Evolutionary conservation across 2,113 vertebrate genomes (phyloP), one percentile per base, ranked within the genome.

Genomic region (Menidia beryllina): DNA sequence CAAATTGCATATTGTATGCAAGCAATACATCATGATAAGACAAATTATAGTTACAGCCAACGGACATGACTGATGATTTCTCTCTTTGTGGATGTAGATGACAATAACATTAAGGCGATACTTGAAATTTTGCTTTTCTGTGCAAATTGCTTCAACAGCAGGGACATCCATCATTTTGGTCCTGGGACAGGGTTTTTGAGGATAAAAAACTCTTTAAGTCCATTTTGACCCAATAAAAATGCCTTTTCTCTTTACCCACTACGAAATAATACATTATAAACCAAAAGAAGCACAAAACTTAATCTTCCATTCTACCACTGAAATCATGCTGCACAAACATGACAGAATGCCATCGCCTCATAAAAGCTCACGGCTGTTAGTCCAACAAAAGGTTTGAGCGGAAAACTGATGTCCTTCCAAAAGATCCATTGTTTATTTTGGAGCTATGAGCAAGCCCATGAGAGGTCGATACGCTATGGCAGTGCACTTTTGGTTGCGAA

Each of bases 191-290:
- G 17, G 27, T 74, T 76, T 80, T 52, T 20, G 12, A 21, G 14
- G 12, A 12, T 21, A 52, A 24, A 45, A 19, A 26, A 27, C 15
- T 50, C 57, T 81, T 49, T 47, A 20, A 52, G 48, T 79, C 69
- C 26, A 62, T 77, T 83, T 88, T 81, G 68, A 77, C 84, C 85
- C 86, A 82, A 81, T 72, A 58, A 86, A 88, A 90, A 76, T 1
- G 21, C 61, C 21, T n/a, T 57, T 53, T 75, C 52, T 41, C 55
- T 43, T 79, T 67, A 83, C 53, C 69, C 24, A 0, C 21, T 50
- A 54, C 73, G 51, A 62, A 74, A 77, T 77, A 63, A 75, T n/a
- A 21, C 25, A 43, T 30, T n/a, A 17, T 21, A 41, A 74, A 76
- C 67, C 63, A 77, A 84, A 70, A 71, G 23, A 69, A 83, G 82